Conservation (phyloP, 2,888 invertebrate genomes). For the Siphonodentalium dalli region DNA sequence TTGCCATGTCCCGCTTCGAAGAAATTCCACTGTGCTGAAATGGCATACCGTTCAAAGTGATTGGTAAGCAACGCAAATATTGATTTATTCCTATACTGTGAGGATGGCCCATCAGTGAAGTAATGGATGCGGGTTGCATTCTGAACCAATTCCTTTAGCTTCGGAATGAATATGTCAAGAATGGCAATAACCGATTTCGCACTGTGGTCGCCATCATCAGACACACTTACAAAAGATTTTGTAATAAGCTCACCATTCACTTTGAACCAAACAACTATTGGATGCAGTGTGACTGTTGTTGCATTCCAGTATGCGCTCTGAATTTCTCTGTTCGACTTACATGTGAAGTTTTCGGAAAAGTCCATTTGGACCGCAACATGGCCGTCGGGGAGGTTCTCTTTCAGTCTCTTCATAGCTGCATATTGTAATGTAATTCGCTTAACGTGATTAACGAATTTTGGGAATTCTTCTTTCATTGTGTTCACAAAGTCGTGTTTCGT, state of each 20-base stretch:
- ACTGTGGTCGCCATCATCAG: constrained; percentile 6
- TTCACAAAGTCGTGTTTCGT: background rate
- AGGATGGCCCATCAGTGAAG: constrained; percentile 12
- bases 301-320: constrained; percentile 13
- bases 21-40: constrained; percentile 7
- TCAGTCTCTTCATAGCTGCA: constrained; percentile 3
- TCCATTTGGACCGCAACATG: constrained; percentile 20
- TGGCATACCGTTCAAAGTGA: background rate
- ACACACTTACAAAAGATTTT: constrained; percentile 3
- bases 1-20: constrained; percentile 9
- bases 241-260: background rate
- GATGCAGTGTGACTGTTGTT: constrained; percentile 14
- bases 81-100: constrained; percentile 15
- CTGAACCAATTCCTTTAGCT: background rate
- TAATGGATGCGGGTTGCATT: constrained; percentile 2
- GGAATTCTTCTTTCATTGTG: background rate
- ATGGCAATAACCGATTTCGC: constrained; percentile 11
- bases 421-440: constrained; percentile 1
- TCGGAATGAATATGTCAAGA: constrained; percentile 4
- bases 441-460: constrained; percentile 2
- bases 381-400: constrained; percentile 11
- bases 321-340: constrained; percentile 6
- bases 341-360: constrained; percentile 21
- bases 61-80: constrained; percentile 11
- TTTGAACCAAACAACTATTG: constrained; percentile 8